Conservation (phyloP, 2,888 invertebrate species). For the Agrilus cyanescens region DNA sequence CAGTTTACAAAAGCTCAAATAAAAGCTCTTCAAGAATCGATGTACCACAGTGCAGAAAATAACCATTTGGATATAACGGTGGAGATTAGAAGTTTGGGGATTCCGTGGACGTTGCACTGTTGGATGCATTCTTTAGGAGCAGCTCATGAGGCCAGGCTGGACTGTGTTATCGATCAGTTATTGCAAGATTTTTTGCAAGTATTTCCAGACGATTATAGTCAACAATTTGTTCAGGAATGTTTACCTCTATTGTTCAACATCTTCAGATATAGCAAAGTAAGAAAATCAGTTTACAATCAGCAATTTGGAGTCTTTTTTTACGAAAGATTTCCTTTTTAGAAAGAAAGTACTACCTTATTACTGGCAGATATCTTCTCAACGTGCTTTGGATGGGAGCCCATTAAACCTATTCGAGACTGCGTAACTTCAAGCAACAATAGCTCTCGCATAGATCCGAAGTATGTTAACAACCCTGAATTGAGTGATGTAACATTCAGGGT, state of each 20-base stretch:
- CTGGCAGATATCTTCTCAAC: conserved; percentile 83
- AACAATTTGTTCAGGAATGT: conserved; percentile 82
- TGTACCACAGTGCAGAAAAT: conserved; percentile 90
- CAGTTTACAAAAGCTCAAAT: conserved; percentile 69
- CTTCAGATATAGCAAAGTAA: conserved; percentile 78
- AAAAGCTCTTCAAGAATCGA: conserved; percentile 78
- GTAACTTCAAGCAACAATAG: conserved; percentile 50
- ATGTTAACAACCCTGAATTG: conserved; percentile 86
- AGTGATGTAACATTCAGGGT: conserved; percentile 89
- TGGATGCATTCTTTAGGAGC: conserved; percentile 85
- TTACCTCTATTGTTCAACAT: conserved; percentile 82
- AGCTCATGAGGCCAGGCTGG: conserved; percentile 72
- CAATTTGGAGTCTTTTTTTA: neutral
- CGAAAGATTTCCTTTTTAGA: conserved; percentile 38
- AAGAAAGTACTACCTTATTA: conserved; percentile 77
- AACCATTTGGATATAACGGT: conserved; percentile 83
- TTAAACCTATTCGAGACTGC: conserved; percentile 62
- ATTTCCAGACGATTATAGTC: conserved; percentile 80
- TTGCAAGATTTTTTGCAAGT: conserved; percentile 84
- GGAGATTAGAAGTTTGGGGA: conserved; percentile 73
- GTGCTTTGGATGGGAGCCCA: conserved; percentile 78
- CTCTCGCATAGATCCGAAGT: conserved; percentile 81
- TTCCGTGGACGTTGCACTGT: conserved; percentile 85
- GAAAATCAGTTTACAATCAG: conserved; percentile 8
- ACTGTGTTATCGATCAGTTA: conserved; percentile 77